Conservation (phyloP, 2,888 invertebrate genomes). For the Thysanoteuthis rhombus region DNA sequence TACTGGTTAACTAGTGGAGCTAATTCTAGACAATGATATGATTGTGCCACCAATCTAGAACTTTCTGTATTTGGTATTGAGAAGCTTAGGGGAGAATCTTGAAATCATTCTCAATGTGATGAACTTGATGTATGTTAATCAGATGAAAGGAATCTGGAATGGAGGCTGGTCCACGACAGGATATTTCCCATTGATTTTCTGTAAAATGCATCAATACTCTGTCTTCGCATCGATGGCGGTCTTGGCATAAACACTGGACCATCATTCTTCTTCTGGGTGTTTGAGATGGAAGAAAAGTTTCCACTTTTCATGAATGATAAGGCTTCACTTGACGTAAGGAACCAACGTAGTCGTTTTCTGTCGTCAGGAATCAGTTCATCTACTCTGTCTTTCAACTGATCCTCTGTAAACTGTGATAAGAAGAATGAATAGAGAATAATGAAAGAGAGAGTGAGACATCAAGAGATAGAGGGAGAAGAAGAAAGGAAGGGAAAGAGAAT, state of each 20-base stretch:
- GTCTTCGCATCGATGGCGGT: background rate
- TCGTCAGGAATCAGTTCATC: conserved; percentile 41
- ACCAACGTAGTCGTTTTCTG: conserved; percentile 42
- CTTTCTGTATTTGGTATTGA: too few relatives aligned
- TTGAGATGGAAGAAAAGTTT: background rate
- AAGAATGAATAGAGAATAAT: background rate
- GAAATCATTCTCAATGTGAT: too few relatives aligned
- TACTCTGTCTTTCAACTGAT: background rate
- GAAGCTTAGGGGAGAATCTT: too few relatives aligned
- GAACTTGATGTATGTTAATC: too few relatives aligned
- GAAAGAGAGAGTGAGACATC: background rate
- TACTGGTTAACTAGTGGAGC: too few relatives aligned
- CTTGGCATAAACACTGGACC: background rate
- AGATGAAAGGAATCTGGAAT: too few relatives aligned
- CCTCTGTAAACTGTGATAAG: background rate
- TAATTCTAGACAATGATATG: too few relatives aligned
- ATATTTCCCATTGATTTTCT: background rate
- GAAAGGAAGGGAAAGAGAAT: background rate
- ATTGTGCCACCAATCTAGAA: too few relatives aligned
- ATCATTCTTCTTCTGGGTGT: background rate
- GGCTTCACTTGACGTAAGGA: conserved; percentile 44
- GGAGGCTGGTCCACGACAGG: background rate
- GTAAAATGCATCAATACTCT: background rate
- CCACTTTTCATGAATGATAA: background rate
- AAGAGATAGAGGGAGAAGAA: background rate